Evolutionary conservation across 2,888 invertebrate genomes (phyloP), one percentile per base, ranked within the genome.

Genomic region (Folsomia candida): DNA sequence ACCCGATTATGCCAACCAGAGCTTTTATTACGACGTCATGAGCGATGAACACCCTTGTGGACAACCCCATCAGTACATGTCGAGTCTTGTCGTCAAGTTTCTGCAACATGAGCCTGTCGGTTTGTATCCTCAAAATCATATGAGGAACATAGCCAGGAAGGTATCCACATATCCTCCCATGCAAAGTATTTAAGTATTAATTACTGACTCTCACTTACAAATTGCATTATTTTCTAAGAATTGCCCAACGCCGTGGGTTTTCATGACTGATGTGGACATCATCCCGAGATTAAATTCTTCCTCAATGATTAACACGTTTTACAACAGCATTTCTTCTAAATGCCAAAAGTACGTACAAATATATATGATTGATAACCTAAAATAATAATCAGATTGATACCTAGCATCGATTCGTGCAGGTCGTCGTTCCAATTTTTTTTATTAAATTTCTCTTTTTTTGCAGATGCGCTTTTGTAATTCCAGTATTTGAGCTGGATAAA

Each of bases 41-140:
- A 65, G 51, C 6, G 68, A 75, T 2, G 88, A 89, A 78, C 76
- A 75, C 68, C 77, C 79, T n/a, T 94, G 94, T 81, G 86, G 87
- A 29, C 87, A 88, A 72, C 90, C 89, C 0, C 90, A 91, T 64
- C 84, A 88, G 25, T 87, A 87, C 0, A 81, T 90, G 29, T 86
- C 86, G 72, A 83, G 85, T 58, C 84, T 92, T 20, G 83, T 89
- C 1, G 88, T 87, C 68, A 84, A 86, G 25, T 84, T 90, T 51
- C 85, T 87, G 1, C 83, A 85, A 26, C 68, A 73, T 11, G 77
- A 77, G 58, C 75, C 73, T 51, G 65, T 68, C 59, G 72, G 75
- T 81, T 88, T 90, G 0, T 94, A 94, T 82, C 94, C 94, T 0
- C 94, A 94, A 84, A 95, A 94, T 82, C 92, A 93, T 81, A 85